Evolutionary conservation across 2,888 invertebrate genomes (phyloP).

Genomic region (Allygus modestus): DNA sequence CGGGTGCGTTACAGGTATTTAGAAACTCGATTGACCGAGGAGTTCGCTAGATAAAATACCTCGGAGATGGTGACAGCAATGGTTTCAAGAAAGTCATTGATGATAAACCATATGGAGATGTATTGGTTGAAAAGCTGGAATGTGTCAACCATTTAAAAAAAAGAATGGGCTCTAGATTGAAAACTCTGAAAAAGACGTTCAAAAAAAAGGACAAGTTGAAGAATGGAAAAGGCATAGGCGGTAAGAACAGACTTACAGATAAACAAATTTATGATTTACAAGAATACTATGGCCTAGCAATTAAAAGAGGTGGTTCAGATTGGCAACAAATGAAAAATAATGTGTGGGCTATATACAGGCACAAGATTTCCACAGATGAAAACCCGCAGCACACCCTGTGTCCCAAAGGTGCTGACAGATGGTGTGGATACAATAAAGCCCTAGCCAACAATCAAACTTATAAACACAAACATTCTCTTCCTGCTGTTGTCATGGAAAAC

Average conservation of each 20-base stretch:
- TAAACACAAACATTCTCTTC: slow-evolving; percentile 21
- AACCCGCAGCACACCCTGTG: slow-evolving; percentile 6
- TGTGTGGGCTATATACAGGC: slow-evolving; percentile 4
- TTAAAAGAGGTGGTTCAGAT: too few species aligned
- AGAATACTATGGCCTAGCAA: too few species aligned
- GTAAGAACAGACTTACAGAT: slow-evolving; percentile 8
- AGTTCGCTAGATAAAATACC: slow-evolving; percentile 40
- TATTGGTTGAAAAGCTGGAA: slow-evolving; percentile 33
- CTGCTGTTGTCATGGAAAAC: not conserved
- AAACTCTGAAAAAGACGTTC: not conserved
- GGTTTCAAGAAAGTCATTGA: too few species aligned
- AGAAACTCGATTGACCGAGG: not conserved
- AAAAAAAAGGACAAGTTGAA: slow-evolving; percentile 14
- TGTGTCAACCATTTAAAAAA: slow-evolving; percentile 50
- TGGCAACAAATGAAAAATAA: slow-evolving; percentile 22
- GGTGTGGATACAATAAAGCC: slow-evolving; percentile 21
- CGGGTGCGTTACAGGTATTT: slow-evolving; percentile 35
- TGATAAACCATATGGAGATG: slow-evolving; percentile 20
- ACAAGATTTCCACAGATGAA: slow-evolving; percentile 10
- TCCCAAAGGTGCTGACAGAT: slow-evolving; percentile 22
- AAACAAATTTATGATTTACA: too few species aligned
- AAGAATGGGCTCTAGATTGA: slow-evolving; percentile 39
- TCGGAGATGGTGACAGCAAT: too few species aligned
- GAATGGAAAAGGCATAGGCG: too few species aligned
- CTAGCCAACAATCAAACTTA: slow-evolving; percentile 11